These are phyloP conservation scores for Plodia interpunctella DNA, from an alignment of 1,140 invertebrate species.

Conservation along the genomic window DNA sequence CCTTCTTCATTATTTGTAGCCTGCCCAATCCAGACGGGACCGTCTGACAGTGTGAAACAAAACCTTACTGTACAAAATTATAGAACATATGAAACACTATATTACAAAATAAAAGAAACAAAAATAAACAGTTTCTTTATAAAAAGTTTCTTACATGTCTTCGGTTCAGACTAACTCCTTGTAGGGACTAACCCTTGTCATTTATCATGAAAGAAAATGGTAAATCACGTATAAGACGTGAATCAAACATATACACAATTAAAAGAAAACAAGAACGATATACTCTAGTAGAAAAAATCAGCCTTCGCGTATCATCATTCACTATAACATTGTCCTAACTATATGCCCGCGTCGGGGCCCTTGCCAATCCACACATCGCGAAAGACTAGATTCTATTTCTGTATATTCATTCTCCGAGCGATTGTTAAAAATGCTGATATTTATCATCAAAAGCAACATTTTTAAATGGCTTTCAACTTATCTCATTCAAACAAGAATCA, in stretches of 20 bases:
- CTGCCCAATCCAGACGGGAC: not conserved
- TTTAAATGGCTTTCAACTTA: not conserved
- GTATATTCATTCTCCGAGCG: not conserved
- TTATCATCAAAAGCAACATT: not conserved
- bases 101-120: conserved; percentile 45
- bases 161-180: conserved; percentile 16
- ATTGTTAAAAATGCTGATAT: conserved; percentile 4
- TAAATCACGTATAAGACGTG: conserved; percentile 1
- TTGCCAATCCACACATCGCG: conserved; percentile 11
- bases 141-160: conserved; percentile 25
- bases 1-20: not conserved
- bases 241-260: conserved; percentile 1
- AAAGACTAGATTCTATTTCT: conserved; percentile 28
- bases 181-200: not conserved
- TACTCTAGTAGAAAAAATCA: conserved; percentile 34
- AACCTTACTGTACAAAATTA: conserved; percentile 46
- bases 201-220: conserved; percentile 11
- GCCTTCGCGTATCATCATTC: conserved; percentile 49
- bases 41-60: conserved; percentile 32
- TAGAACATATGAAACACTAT: conserved; percentile 45
- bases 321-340: conserved; percentile 35
- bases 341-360: conserved; percentile 17
- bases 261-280: conserved; percentile 13
- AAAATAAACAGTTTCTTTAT: conserved; percentile 33
- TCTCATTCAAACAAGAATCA: not conserved